Evolutionary conservation across 1,140 invertebrate genomes (phyloP).

Genomic region (Carposina sasakii): DNA sequence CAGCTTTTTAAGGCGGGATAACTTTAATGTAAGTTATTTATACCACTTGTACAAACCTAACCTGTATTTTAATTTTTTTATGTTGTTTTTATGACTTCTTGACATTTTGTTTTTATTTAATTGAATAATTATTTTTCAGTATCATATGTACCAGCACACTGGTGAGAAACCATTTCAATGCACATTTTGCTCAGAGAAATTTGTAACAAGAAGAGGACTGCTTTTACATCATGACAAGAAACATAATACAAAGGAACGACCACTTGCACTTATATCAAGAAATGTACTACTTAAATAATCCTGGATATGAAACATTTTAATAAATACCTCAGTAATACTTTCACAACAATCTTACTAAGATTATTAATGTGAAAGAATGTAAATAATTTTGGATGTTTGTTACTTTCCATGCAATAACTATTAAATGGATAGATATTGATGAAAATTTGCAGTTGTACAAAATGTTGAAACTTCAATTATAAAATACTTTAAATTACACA

Average conservation of each 20-base stretch:
- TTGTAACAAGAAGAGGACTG: constrained; percentile 79
- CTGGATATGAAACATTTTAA: constrained; percentile 7
- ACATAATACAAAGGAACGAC: constrained; percentile 41
- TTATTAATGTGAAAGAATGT: too few relatives aligned
- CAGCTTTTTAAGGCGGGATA: constrained; percentile 52
- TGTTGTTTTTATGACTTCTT: constrained; percentile 4
- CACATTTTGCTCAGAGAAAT: constrained; percentile 75
- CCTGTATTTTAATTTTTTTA: constrained; percentile 7
- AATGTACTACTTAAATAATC: constrained; percentile 34
- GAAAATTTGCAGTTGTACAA: too few relatives aligned
- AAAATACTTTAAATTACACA: too few relatives aligned
- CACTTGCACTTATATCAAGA: constrained; percentile 43
- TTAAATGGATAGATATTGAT: too few relatives aligned
- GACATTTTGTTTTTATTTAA: too few relatives aligned
- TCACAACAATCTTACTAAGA: too few relatives aligned
- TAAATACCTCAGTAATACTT: neutral
- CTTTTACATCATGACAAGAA: constrained; percentile 76
- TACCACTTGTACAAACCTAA: too few relatives aligned
- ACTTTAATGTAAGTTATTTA: constrained; percentile 58
- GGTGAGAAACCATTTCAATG: constrained; percentile 88
- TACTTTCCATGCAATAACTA: too few relatives aligned
- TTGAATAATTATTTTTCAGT: constrained; percentile 50
- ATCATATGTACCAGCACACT: constrained; percentile 85
- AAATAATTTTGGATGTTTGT: too few relatives aligned
- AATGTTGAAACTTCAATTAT: too few relatives aligned